Evolutionary conservation across 2,113 vertebrate genomes (phyloP).

Genomic region (Pomatostomus ruficeps): DNA sequence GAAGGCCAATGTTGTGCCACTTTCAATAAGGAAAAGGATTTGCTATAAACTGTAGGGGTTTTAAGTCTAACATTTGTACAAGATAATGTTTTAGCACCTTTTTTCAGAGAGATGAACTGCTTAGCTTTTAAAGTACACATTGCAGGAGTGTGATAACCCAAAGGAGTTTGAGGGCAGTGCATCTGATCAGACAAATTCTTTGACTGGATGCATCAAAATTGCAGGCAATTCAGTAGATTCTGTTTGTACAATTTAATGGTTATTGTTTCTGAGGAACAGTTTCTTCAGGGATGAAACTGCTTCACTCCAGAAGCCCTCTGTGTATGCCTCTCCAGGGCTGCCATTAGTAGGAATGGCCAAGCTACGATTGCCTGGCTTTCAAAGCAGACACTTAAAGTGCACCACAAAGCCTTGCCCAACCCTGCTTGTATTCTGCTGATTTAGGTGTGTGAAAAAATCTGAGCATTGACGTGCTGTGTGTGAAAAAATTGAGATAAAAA

Average conservation of each 20-base stretch:
- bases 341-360: background rate
- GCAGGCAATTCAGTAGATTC: background rate
- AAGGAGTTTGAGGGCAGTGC: background rate
- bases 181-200: background rate
- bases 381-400: background rate
- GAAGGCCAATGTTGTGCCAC: background rate
- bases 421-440: fast-evolving
- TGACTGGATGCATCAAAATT: background rate
- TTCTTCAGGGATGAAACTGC: background rate
- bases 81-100: background rate
- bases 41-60: background rate
- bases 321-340: background rate
- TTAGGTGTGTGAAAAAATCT: background rate
- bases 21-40: background rate
- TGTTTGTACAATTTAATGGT: background rate
- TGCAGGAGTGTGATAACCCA: background rate
- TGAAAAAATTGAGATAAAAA: background rate
- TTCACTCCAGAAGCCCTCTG: background rate
- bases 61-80: background rate
- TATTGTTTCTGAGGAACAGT: background rate
- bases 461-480: fast-evolving
- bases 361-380: background rate
- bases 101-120: background rate
- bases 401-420: fast-evolving
- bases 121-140: background rate